Base-by-base conservation (phyloP, 2,797 vertebrate genomes). In the Galagoides demidoff region DNA sequence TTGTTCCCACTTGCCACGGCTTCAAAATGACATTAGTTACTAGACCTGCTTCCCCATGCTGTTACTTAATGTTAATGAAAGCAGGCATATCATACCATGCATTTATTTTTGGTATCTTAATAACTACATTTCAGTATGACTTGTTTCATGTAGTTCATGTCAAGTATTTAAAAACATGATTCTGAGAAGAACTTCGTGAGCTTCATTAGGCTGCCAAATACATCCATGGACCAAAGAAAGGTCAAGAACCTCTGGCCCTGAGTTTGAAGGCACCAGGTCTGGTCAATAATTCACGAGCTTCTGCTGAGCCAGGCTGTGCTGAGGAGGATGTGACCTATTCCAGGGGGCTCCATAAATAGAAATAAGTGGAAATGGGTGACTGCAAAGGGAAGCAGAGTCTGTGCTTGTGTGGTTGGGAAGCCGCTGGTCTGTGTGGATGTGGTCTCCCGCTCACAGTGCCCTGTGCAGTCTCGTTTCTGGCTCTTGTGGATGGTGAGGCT, bases 261-360 rank as follows among this genome's bases (percentile, higher is more conserved):
- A 49, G 61, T 96, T 91, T 87, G 94, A 96, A 95, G 86, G 13
- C 89, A 71, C 86, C 7, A 19, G n/a, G 45, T 37, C 57, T 97
- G 71, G 89, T 96, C 90, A 92, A 85, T 97, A 93, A 96, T 77
- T 92, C 89, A 92, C 0, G 7, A 90, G 66, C 76, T 96, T 96
- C 85, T 95, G 89, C 95, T 92, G 91, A 96, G 86, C 91, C 89
- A 55, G 5, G 11, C 7, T 85, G n/a, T 13, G 27, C 94, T 87
- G 71, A 95, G 95, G 86, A 96, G 96, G 81, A 96, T 90, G 39
- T 96, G 94, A 95, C 94, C 97, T 94, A 82, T 94, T 85, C 96
- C 68, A 55, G 61, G 57, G 43, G 37, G 45, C 68, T 97, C 94
- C 81, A 85, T 68, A 95, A 98, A 96, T 90, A 97, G 94, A 74